phyloP scores from a whole-genome alignment of 1,140 invertebrate genomes.

The Vanessa tameamea region DNA sequence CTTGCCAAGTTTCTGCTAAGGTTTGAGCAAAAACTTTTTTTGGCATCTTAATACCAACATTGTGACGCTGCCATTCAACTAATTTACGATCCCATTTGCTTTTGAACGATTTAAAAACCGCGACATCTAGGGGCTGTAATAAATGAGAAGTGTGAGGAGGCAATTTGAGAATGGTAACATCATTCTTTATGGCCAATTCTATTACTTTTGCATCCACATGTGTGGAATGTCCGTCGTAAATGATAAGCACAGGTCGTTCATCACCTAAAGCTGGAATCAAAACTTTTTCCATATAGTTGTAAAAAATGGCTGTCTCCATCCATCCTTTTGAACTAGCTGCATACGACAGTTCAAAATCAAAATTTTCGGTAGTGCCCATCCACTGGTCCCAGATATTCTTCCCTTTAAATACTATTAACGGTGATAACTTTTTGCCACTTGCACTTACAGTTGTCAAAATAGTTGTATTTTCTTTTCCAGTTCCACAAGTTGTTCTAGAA shows the following conservation, averaged over 20 bases:
- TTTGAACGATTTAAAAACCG: conserved; percentile 41
- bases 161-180: too few relatives aligned
- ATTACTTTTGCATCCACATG: too few relatives aligned
- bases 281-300: conserved; percentile 8
- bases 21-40: conserved; percentile 18
- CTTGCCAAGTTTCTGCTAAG: too few relatives aligned
- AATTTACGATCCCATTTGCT: conserved; percentile 34
- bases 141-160: too few relatives aligned
- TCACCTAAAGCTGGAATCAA: too few relatives aligned
- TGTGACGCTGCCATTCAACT: conserved; percentile 40
- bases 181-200: too few relatives aligned
- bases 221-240: too few relatives aligned
- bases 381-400: conserved; percentile 36
- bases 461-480: conserved; percentile 59
- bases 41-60: conserved; percentile 32
- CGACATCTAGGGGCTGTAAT: conserved; percentile 39
- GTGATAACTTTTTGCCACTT: conserved; percentile 54
- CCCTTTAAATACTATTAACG: conserved; percentile 58
- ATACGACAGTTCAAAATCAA: conserved; percentile 39
- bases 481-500: conserved; percentile 48
- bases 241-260: too few relatives aligned
- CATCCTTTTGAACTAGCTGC: conserved; percentile 33
- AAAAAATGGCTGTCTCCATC: conserved; percentile 36
- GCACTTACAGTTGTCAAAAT: conserved; percentile 54
- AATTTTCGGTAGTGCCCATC: conserved; percentile 11